A percentile compares a stretch with the other conserved stretches of the same genome.
Evolutionary conservation across 2,888 invertebrate species (phyloP).

Genomic region (Busseola fusca): DNA sequence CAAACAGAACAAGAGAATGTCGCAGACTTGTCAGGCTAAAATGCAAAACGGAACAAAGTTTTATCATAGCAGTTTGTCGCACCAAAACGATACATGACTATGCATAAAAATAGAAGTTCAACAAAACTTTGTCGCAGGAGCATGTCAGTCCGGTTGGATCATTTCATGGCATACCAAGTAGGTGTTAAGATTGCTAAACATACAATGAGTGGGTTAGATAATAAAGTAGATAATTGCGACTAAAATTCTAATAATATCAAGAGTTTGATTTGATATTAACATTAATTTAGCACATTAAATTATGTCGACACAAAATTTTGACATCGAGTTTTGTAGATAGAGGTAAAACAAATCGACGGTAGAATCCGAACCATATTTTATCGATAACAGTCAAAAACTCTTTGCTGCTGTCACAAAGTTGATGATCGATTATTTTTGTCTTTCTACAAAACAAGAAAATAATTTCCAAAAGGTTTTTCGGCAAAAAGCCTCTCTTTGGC

Average conservation of each 20-base stretch:
- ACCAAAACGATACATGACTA: no score
- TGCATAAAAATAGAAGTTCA: no score
- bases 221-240: slow-evolving; percentile 51
- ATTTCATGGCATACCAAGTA: neutral
- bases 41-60: no score
- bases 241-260: slow-evolving; percentile 29
- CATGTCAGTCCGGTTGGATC: neutral
- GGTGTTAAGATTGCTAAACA: slow-evolving; percentile 46
- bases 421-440: neutral
- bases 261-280: slow-evolving; percentile 28
- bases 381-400: neutral
- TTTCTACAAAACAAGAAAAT: slow-evolving; percentile 37
- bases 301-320: slow-evolving; percentile 27
- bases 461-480: slow-evolving; percentile 23
- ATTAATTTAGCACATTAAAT: slow-evolving; percentile 48
- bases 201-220: slow-evolving; percentile 63
- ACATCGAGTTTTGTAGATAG: slow-evolving; percentile 33
- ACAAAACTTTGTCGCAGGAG: neutral
- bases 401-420: neutral
- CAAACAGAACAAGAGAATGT: neutral
- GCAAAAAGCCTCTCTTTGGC: slow-evolving; percentile 38
- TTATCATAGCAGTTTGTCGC: no score
- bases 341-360: neutral
- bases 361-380: neutral
- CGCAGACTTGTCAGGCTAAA: no score